Evolutionary conservation across 2,113 vertebrate species (phyloP), one percentile per base, ranked within the genome.

Genomic region (Gymnarchus niloticus): DNA sequence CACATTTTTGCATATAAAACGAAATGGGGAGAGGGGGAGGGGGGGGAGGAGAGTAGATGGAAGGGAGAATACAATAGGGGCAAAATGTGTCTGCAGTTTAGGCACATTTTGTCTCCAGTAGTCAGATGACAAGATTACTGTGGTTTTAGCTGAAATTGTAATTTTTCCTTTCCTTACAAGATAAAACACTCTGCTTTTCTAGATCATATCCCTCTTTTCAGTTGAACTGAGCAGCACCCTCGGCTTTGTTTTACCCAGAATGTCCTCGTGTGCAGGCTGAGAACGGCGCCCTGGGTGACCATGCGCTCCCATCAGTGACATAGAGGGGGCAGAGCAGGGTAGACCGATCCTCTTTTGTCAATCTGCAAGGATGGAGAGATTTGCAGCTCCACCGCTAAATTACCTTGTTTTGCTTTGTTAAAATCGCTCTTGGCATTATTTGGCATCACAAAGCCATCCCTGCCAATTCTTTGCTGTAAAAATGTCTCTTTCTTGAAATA

Each of bases 61-160:
- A 1, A 57, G n/a, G 9, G 19, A 51, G 46, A 80, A 49, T 51
- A 80, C 77, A 80, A 80, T n/a, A 2, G 77, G 77, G n/a, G 77
- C 77, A 82, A 82, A 82, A 54, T 82, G 80, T 52, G 80, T 54
- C 25, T 23, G 80, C 51, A 52, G 56, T 52, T 82, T 54, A 82
- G 80, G 49, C 48, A 33, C 80, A 48, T 25, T 51, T 7, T 54
- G n/a, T 6, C 51, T 82, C 37, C 80, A 82, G 28, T 54, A 82
- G 80, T 54, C 51, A 82, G 49, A n/a, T n/a, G n/a, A 82, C 80
- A 82, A 54, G 49, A 82, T 82, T 81, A 81, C 44, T 48, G 77
- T 81, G 48, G 77, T 81, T 81, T 81, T 81, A 46, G 77, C 46
- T 49, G 77, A 81, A 81, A 81, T 49, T 25, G 77, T 81, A n/a